phyloP scores from a whole-genome alignment of 2,888 invertebrate genomes.

The Harpalus rubripes region DNA sequence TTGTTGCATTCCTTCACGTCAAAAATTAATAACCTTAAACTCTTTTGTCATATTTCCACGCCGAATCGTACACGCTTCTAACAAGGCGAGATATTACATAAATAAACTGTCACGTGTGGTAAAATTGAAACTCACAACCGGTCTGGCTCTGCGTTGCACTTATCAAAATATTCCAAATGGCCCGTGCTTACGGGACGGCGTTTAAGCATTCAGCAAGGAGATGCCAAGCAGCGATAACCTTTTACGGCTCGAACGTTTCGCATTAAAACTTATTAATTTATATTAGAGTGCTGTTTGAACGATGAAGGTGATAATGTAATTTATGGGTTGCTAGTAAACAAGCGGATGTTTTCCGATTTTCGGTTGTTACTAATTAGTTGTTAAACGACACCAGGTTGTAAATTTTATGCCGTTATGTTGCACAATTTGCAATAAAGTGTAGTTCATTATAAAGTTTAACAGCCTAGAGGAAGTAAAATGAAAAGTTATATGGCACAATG shows the following conservation, averaged over 20 bases:
- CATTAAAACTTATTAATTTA: constrained; percentile 61
- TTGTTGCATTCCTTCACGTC: neutral
- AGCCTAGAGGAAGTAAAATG: constrained; percentile 8
- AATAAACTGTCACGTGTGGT: constrained; percentile 35
- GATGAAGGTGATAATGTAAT: constrained; percentile 58
- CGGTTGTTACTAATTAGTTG: constrained; percentile 45
- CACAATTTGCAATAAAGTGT: constrained; percentile 25
- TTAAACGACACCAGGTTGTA: constrained; percentile 18
- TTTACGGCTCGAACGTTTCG: constrained; percentile 45
- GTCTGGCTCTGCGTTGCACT: constrained; percentile 31
- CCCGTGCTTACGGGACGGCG: constrained; percentile 19
- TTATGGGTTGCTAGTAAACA: constrained; percentile 28
- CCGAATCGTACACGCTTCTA: neutral
- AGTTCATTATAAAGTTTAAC: constrained; percentile 13
- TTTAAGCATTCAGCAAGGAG: neutral
- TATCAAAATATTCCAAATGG: constrained; percentile 61
- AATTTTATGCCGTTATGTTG: constrained; percentile 32
- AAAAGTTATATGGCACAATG: constrained; percentile 6
- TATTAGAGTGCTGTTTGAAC: constrained; percentile 43
- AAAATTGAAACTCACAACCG: constrained; percentile 30
- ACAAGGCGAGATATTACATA: constrained; percentile 35
- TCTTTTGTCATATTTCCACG: neutral
- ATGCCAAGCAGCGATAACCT: constrained; percentile 39
- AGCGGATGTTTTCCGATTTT: constrained; percentile 31
- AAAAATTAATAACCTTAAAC: neutral